These are phyloP conservation scores for Amphiprion percula DNA, from an alignment of 2,113 vertebrate genomes.

Conservation along the genomic window DNA sequence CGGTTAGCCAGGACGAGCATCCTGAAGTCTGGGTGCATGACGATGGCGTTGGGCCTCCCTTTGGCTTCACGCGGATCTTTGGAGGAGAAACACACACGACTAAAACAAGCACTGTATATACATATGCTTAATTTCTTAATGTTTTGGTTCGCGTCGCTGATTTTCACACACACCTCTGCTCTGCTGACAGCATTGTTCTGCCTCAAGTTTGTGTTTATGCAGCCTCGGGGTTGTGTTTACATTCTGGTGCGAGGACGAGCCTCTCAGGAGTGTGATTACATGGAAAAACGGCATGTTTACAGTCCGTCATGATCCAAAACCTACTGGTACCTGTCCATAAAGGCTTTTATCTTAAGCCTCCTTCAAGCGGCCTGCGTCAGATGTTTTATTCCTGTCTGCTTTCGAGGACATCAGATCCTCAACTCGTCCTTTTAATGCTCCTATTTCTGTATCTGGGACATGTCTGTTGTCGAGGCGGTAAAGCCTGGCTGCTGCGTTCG, in stretches of 20 bases:
- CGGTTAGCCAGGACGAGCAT: slow-evolving; percentile 97
- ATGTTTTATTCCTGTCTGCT: slow-evolving; percentile 27
- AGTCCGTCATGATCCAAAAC: not conserved
- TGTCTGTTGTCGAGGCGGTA: slow-evolving; percentile 22
- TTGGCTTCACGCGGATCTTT: slow-evolving; percentile 84
- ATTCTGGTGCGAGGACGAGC: slow-evolving; percentile 43
- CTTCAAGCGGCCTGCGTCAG: slow-evolving; percentile 14
- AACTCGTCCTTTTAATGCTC: slow-evolving; percentile 3
- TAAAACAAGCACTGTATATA: not conserved
- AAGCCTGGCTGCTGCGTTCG: not conserved
- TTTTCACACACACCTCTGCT: not conserved
- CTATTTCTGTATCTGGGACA: slow-evolving; percentile 33
- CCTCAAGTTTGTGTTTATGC: slow-evolving; percentile 42
- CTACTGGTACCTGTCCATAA: slow-evolving; percentile 56
- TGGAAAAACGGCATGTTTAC: slow-evolving; percentile 40
- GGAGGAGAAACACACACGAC: slow-evolving; percentile 42
- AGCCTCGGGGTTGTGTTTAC: slow-evolving; percentile 37
- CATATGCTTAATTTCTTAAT: not conserved
- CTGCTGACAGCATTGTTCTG: not conserved
- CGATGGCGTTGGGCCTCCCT: slow-evolving; percentile 86
- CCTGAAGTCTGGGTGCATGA: slow-evolving; percentile 96
- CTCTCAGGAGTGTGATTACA: not conserved
- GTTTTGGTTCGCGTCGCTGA: not conserved
- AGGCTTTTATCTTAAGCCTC: slow-evolving; percentile 55
- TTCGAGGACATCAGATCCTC: slow-evolving; percentile 37